These are phyloP conservation scores for Sebastes miniatus DNA, from an alignment of 2,797 vertebrate genomes.

Conservation along the genomic window DNA sequence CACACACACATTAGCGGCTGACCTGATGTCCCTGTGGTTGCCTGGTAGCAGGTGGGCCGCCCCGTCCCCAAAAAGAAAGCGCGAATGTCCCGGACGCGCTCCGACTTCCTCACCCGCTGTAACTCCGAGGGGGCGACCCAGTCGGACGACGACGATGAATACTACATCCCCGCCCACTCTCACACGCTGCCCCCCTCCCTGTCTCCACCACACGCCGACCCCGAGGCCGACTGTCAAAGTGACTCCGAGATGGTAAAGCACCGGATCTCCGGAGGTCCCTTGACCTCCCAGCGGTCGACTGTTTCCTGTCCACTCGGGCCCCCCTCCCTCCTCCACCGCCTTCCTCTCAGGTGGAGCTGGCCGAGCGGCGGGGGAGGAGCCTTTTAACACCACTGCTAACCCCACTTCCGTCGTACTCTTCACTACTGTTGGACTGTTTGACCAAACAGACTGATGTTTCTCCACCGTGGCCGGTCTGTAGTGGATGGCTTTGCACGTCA, in stretches of 20 bases:
- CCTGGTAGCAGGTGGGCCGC: conserved; percentile 88
- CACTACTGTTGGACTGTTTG: not conserved
- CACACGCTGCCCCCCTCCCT: conserved; percentile 87
- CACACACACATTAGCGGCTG: conserved; percentile 21
- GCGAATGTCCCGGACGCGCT: conserved; percentile 97
- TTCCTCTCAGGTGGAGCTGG: conserved; percentile 26
- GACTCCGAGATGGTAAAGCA: conserved; percentile 98
- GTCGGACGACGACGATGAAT: conserved; percentile 91
- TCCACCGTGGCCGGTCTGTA: not conserved
- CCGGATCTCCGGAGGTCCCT: conserved; percentile 20
- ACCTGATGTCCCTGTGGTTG: conserved; percentile 69
- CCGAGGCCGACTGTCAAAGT: conserved; percentile 88
- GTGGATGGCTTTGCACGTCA: conserved; percentile 24
- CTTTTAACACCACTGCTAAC: conserved; percentile 68
- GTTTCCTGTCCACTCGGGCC: conserved; percentile 24
- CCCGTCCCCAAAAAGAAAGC: conserved; percentile 94
- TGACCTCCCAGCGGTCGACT: conserved; percentile 16
- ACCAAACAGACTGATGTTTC: not conserved
- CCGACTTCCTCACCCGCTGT: conserved; percentile 98
- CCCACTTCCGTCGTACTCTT: not conserved
- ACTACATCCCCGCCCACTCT: conserved; percentile 85
- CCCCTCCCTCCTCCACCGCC: not conserved
- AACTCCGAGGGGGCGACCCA: conserved; percentile 93
- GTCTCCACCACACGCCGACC: conserved; percentile 61
- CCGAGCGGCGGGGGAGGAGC: conserved; percentile 24